Base-by-base conservation (phyloP, 2,888 invertebrate genomes). In the Acanthoscelides obtectus region DNA sequence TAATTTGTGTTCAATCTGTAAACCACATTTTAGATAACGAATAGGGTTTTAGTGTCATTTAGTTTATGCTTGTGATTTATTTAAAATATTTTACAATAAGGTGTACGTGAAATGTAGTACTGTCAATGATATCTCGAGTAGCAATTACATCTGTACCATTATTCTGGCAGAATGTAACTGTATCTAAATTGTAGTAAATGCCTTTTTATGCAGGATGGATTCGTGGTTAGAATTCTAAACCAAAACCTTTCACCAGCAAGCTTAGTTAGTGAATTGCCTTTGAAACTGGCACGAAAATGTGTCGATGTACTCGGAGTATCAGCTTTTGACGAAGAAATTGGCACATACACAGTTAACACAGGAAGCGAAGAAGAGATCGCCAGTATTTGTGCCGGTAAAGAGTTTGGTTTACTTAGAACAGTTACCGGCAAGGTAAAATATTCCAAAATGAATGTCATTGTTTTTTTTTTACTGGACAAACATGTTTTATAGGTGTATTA, bases 341-440 rank as follows among this genome's bases (percentile, higher is more conserved):
- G 80, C 27, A 77, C 80, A 8, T 81, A 82, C 73, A 81, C 83
- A 3, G 81, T 85, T 8, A 84, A 82, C 71, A 83, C 81, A 12
- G 84, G 82, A 45, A 83, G 77, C 76, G 96, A 96, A 77, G 95
- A 96, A 79, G 96, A 96, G 78, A 88, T 94, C 0, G 86, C 89
- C 17, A 89, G 90, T 68, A 92, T 98, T 70, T 90, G 90, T 66
- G 92, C 94, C 66, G 97, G 97, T 22, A 97, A 96, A 84, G 97
- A 98, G 79, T 98, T 98, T 84, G 94, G 93, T 0, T 86, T 98
- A 66, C 88, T 97, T 2, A 90, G 92, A 79, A 96, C 96, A 5
- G 87, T 89, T n/a, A 91, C 92, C 70, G 97, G 97, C 75, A 95
- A 95, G 88, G 94, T 94, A 84, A 77, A 78, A 69, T 2, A 21